Evolutionary conservation across 92 coral and sea anemone species (phyloP), one percentile per base, ranked within the genome.

Genomic region (Plumapathes pennacea): DNA sequence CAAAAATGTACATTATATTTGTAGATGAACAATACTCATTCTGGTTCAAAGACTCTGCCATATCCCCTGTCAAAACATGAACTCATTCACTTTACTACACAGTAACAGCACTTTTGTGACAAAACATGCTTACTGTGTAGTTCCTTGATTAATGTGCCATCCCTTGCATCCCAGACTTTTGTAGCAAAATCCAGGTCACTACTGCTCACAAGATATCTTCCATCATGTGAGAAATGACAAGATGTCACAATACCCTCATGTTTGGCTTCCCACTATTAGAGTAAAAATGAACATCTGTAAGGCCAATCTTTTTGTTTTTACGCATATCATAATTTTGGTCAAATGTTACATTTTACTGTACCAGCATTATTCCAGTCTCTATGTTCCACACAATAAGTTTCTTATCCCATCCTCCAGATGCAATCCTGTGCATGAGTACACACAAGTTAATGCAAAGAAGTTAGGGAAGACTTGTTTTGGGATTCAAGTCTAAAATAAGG

Each of bases 391-490:
- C 85, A 37, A 85, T 62, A 21, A 94, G 85, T 38, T 57, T 80
- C 58, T 94, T 94, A 76, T 94, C 99, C 99, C 99, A 94, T 44
- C 99, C 89, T 31, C 94, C 96, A 23, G 99, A 94, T 26, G 90
- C 96, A 41, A 94, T 76, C 76, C 99, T 92, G 31, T 21, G 2
- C 31, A 23, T 47, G 11, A 34, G n/a, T 21, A 25, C 32, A 10
- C n/a, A 55, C 12, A 17, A 11, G n/a, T n/a, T n/a, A n/a, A n/a
- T n/a, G n/a, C n/a, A n/a, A n/a, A n/a, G n/a, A n/a, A n/a, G n/a
- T n/a, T n/a, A n/a, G n/a, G n/a, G n/a, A n/a, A n/a, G n/a, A n/a
- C n/a, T n/a, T n/a, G n/a, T n/a, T n/a, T n/a, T n/a, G n/a, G n/a
- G n/a, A n/a, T n/a, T n/a, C n/a, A n/a, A n/a, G n/a, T n/a, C n/a